Evolutionary conservation across 2,888 invertebrate genomes (phyloP).

Genomic region (Caenorhabditis zanzibari): DNA sequence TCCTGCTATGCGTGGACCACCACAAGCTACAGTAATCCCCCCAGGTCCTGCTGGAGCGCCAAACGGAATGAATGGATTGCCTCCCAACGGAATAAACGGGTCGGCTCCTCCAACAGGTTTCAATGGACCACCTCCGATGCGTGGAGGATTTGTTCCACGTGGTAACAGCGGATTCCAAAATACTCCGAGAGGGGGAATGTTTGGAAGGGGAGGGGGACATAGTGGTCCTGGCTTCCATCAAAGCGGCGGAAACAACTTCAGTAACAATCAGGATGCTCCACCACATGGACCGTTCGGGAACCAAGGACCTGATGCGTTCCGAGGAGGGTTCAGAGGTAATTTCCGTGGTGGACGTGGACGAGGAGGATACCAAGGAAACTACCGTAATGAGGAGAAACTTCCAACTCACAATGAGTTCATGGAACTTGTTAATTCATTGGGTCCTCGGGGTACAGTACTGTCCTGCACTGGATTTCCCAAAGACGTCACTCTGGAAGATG

Average conservation of each 20-base stretch:
- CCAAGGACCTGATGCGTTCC: constrained; percentile 2
- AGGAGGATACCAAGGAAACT: constrained; percentile 40
- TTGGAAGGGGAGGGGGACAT: constrained; percentile 18
- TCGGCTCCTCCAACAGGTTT: neutral
- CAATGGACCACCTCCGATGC: constrained; percentile 23
- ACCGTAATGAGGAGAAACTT: constrained; percentile 8
- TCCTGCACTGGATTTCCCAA: constrained; percentile 68
- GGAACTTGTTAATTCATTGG: constrained; percentile 55
- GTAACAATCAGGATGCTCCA: neutral
- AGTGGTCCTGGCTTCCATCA: constrained; percentile 17
- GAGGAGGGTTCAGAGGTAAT: constrained; percentile 28
- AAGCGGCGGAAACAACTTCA: constrained; percentile 11
- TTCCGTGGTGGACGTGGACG: constrained; percentile 34
- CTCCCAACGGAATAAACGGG: constrained; percentile 9
- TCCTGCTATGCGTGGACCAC: constrained; percentile 19
- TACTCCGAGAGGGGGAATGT: constrained; percentile 27
- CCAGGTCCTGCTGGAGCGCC: neutral
- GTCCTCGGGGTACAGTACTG: constrained; percentile 67
- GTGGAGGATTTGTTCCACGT: constrained; percentile 36
- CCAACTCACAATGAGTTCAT: constrained; percentile 21
- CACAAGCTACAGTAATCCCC: neutral
- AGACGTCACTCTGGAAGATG: constrained; percentile 67
- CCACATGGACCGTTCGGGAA: constrained; percentile 9
- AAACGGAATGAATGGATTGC: neutral
- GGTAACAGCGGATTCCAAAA: constrained; percentile 11